Percentiles rank a stretch among this genome's conserved stretches.
phyloP scores from a whole-genome alignment of 92 coral and sea anemone genomes.

The Plumapathes pennacea region DNA sequence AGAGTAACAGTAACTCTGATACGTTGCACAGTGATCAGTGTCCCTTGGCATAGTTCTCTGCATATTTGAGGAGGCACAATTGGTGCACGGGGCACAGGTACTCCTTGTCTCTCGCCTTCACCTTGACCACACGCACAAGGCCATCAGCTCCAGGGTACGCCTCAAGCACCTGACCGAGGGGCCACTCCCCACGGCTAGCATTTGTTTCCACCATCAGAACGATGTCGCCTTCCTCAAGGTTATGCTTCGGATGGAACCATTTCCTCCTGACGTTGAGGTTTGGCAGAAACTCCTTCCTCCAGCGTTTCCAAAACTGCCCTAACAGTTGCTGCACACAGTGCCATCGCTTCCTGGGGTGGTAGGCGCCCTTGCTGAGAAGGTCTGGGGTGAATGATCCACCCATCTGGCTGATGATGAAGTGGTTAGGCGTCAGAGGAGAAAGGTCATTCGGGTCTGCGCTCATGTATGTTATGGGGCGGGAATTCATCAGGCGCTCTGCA shows the following conservation, averaged over 20 bases:
- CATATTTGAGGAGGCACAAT: conserved; percentile 48
- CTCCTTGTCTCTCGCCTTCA: conserved; percentile 14
- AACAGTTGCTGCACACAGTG: conserved; percentile 56
- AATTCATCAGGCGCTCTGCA: conserved; percentile 16
- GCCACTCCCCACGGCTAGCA: conserved; percentile 51
- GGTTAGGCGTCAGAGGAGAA: conserved; percentile 25
- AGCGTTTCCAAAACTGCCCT: conserved; percentile 53
- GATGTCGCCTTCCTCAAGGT: conserved; percentile 45
- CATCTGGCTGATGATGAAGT: conserved; percentile 30
- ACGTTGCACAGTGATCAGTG: no score
- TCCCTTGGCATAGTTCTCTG: background rate
- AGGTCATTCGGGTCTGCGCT: conserved; percentile 26
- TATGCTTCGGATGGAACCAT: conserved; percentile 55
- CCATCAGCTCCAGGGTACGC: conserved; percentile 40
- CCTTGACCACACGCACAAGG: conserved; percentile 32
- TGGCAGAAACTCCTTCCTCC: conserved; percentile 60
- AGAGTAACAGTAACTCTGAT: no score
- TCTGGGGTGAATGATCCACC: conserved; percentile 68
- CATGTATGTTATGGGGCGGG: conserved; percentile 8
- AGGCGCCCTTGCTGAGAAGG: conserved; percentile 4
- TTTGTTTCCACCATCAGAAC: conserved; percentile 40
- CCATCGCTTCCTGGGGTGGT: conserved; percentile 55
- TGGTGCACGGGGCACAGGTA: conserved; percentile 40
- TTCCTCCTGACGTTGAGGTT: conserved; percentile 41
- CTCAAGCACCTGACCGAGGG: conserved; percentile 37